Base-by-base conservation (phyloP, 2,888 invertebrate genomes). In the Xestia xanthographa region DNA sequence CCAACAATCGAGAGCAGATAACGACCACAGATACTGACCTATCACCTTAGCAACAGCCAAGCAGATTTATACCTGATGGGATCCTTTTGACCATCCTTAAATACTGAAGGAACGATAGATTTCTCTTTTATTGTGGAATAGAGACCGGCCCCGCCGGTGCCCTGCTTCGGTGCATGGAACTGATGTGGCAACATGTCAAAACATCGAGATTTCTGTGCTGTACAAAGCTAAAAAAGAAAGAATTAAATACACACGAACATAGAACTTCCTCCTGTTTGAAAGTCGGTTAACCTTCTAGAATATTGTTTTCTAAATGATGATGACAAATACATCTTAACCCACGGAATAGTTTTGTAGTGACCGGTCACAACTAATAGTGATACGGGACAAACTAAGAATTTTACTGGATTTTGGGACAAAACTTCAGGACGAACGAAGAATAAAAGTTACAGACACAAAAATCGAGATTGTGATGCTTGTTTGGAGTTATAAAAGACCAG, bases 101-200 rank as follows among this genome's bases (percentile, higher is more conserved):
- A 8, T n/a, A 3, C 14, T 53, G 12, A 38, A 63, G 17, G 17
- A 29, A 26, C 62, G 17, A 43, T 38, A 45, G 12, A 75, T 50
- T 50, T 41, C 56, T 29, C 20, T 75, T 77, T 58, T 29, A 50
- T 41, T 58, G n/a, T 34, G 60, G 14, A 34, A 20, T 34, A 60
- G 20, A 34, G 34, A 20, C 22, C n/a, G n/a, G n/a, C n/a, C n/a
- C n/a, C n/a, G n/a, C n/a, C n/a, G n/a, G n/a, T n/a, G n/a, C n/a
- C 50, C 12, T 22, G 3, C 8, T 48, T 22, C 22, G 3, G 22
- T 50, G 8, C 22, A 50, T 22, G 22, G 22, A 50, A 50, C 48
- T 48, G 6, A 48, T 20, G 48, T 20, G 3, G n/a, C n/a, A 9
- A n/a, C 50, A 58, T 20, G 34, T 22, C 34, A 60, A 60, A 60